Base-by-base conservation (phyloP, 2,888 invertebrate genomes). In the Cryptops parisi region DNA sequence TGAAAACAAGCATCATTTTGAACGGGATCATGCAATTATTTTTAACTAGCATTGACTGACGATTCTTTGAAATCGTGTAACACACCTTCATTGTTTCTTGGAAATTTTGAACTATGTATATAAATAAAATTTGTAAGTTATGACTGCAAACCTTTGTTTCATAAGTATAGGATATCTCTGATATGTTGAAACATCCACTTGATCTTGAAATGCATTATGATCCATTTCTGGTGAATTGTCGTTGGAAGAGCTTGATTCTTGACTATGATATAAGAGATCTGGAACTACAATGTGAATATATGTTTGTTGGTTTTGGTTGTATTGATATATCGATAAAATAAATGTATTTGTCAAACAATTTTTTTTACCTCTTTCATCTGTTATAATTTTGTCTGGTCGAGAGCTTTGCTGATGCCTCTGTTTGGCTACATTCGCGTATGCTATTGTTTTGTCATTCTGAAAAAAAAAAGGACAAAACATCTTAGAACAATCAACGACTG, bases 201-300 rank as follows among this genome's bases (percentile, higher is more conserved):
- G 33, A 9, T 33, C 33, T 33, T 33, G 9, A 33, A 33, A 33
- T 33, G 15, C 9, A 9, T 19, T 21, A 46, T 9, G 5, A 19
- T 23, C 27, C 9, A 22, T 24, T 22, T 43, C 27, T 5, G 52
- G 52, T 2, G 52, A 52, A 38, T 24, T 45, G 4, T 52, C 52
- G 23, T 52, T 52, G n/a, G 55, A 55, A 19, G 48, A 53, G 39
- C 55, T 55, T 19, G 55, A 55, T 43, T 53, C 55, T 47, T 48
- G 55, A 47, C 55, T 55, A 47, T 48, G 55, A 39, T 55, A 55
- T 25, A 55, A 44, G n/a, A 55, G 38, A 52, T 55, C 55, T 48
- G 55, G 55, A 52, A 55, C 55, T 55, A 41, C 6, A n/a, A n/a
- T n/a, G n/a, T 33, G 15, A 33, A 33, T 9, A 33, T 33, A 33